Evolutionary conservation across 2,797 vertebrate species (phyloP), one percentile per base, ranked within the genome.

Genomic region (Amniataba percoides): DNA sequence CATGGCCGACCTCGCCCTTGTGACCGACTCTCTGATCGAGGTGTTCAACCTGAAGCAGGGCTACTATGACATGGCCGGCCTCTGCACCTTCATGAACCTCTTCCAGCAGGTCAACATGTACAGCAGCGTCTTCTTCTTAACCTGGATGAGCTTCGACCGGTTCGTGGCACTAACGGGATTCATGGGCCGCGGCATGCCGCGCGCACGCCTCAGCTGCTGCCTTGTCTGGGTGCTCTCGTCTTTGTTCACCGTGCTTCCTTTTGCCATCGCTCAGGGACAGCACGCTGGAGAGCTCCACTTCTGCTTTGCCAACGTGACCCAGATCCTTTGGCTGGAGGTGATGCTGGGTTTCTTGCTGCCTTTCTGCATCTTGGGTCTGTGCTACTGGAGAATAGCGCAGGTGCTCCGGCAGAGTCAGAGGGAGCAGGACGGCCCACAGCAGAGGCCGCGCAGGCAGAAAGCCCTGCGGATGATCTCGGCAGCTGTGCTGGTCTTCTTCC

Each of bases 51-150:
- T 98, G 40, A 96, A 95, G 0, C 93, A 95, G 77, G 96, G 95
- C 40, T 98, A 98, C 81, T 98, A 98, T 0, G 95, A 98, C 81
- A 95, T 95, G 12, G 91, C 96, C 0, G 94, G 92, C 39, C 95
- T 98, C 19, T 98, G 97, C 77, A 97, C 97, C 74, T 98, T 97
- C 83, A 98, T 98, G 97, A 96, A 96, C 0, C 92, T 99, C 57
- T 98, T 98, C 90, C 95, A 97, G 87, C 96, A 99, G 93, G 94
- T 96, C 87, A 98, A 97, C 94, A 97, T 98, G 97, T 98, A 99
- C 93, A 97, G 97, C 95, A 98, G 97, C 7, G 94, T 98, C 84
- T 98, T 99, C 94, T 98, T 97, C 89, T 92, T 98, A 61, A 97
- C 97, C 4, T 98, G 97, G 97, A 98, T 98, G 97, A 98, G 97